Conservation (phyloP, 2,797 vertebrate genomes). For the Podarcis siculus region DNA sequence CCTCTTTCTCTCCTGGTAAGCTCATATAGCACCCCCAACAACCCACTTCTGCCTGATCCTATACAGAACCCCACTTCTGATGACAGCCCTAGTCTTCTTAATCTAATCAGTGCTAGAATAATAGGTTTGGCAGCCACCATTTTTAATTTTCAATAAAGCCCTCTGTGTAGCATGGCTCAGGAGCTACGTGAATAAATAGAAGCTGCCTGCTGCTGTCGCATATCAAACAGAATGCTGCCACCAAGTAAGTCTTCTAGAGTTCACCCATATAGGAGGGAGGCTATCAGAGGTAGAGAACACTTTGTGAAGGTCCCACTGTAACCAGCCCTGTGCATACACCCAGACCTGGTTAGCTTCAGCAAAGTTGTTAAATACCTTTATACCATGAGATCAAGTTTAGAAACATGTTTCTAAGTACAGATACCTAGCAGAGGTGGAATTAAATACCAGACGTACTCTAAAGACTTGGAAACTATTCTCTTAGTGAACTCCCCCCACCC, state of each 20-base stretch:
- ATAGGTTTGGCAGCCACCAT: not conserved
- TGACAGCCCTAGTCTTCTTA: not conserved
- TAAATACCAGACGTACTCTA: not conserved
- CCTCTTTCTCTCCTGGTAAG: too few relatives aligned
- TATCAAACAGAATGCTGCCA: not conserved
- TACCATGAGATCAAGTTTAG: not conserved
- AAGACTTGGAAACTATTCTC: not conserved
- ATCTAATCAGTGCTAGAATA: not conserved
- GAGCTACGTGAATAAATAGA: not conserved
- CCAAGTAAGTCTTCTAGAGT: not conserved
- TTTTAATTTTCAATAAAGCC: not conserved
- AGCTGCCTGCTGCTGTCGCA: not conserved
- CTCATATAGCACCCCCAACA: too few relatives aligned
- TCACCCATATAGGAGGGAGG: not conserved
- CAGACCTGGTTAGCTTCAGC: not conserved
- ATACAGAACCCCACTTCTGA: not conserved
- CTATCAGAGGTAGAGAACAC: not conserved
- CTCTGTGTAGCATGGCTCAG: not conserved
- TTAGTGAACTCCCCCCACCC: not conserved
- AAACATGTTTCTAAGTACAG: not conserved
- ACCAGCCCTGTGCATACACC: not conserved
- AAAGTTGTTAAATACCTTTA: not conserved
- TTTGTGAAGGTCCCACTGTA: not conserved
- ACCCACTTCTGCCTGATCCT: not conserved
- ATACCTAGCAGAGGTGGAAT: not conserved